A percentile compares a stretch with the other conserved stretches of the same genome.
Evolutionary conservation across 2,113 vertebrate genomes (phyloP).

Genomic region (Rhizomys pruinosus): DNA sequence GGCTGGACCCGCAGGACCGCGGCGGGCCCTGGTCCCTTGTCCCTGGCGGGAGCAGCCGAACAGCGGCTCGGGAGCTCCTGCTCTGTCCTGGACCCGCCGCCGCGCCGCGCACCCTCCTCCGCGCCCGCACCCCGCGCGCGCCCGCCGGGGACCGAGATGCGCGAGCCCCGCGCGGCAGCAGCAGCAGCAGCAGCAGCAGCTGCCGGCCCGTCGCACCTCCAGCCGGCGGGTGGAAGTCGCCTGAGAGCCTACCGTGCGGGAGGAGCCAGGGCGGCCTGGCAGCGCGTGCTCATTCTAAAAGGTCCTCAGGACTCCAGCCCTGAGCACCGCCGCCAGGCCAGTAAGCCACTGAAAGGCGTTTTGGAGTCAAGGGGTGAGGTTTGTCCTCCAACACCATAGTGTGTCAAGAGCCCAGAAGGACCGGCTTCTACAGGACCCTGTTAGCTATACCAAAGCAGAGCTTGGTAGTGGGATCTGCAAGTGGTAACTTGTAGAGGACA

Average conservation of each 20-base stretch:
- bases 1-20: not conserved
- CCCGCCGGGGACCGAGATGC: not conserved
- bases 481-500: not conserved
- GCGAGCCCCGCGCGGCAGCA: too few relatives aligned
- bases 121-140: conserved; percentile 8
- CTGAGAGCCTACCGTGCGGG: not conserved
- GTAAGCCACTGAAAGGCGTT: too few relatives aligned
- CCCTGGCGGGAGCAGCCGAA: not conserved
- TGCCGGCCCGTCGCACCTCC: too few relatives aligned
- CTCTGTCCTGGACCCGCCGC: not conserved
- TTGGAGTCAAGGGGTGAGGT: too few relatives aligned
- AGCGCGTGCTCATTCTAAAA: too few relatives aligned
- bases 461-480: not conserved
- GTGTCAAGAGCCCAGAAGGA: not conserved
- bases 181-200: fast-evolving
- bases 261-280: too few relatives aligned
- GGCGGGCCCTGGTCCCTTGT: not conserved
- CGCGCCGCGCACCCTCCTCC: not conserved
- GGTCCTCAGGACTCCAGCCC: too few relatives aligned
- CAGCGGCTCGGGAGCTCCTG: not conserved
- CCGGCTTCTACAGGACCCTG: not conserved
- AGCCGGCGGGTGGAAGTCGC: not conserved
- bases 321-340: too few relatives aligned
- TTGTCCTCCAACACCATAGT: not conserved
- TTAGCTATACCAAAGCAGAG: not conserved